Base-by-base conservation (phyloP, 2,888 invertebrate genomes). In the Dorcus parallelipipedus region DNA sequence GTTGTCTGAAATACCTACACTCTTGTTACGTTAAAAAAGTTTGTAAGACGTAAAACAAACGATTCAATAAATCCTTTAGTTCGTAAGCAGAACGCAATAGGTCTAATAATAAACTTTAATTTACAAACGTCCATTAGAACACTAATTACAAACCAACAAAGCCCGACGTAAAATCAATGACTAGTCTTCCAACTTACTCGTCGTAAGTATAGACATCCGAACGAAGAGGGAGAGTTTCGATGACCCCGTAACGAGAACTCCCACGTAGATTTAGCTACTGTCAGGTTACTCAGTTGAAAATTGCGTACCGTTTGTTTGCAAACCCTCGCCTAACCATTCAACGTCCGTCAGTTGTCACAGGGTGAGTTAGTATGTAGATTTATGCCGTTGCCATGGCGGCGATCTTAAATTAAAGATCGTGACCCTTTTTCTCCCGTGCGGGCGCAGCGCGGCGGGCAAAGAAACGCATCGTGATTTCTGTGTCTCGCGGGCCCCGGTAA, bases 321-420 rank as follows among this genome's bases (percentile, higher is more conserved):
- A 49, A 55, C 55, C 55, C 49, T 40, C 49, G 49, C 49, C 49
- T 49, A 58, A 49, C 53, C 49, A 54, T 54, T 58, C 58, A 58
- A 58, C 53, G 58, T 58, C 58, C 54, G 58, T 58, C 58, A 58
- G 49, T 58, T 58, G 58, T 58, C 54, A 57, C n/a, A 45, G 43
- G 52, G 14, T 42, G 42, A 52, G 17, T 52, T 52, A 52, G 9
- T 52, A 52, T 52, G 52, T 42, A 52, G 43, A 52, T 52, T 52
- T 52, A 52, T 52, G 23, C 52, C 9, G 52, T 52, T 52, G 43
- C 52, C 38, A 42, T 14, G 10, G 52, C 42, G 23, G 45, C 45
- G 45, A 20, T 45, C 45, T 45, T 45, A 20, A 45, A 23, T 17
- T 45, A 45, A 17, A 45, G 20, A 45, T 10, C 9, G 45, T 45